phyloP scores from a whole-genome alignment of 2,113 vertebrate genomes.

The Ailurus styani region DNA sequence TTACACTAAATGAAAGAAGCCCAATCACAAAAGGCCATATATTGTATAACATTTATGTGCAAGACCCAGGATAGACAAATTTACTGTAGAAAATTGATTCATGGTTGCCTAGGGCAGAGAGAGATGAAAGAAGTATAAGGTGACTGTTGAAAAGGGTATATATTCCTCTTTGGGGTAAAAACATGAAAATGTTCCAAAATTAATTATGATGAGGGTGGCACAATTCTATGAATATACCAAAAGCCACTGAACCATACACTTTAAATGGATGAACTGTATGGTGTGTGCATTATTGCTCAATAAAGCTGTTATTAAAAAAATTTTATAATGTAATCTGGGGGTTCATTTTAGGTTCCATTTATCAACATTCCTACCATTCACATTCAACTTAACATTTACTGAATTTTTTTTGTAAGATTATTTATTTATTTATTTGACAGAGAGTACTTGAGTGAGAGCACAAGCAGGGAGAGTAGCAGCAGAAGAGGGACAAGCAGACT shows the following conservation, averaged over 20 bases:
- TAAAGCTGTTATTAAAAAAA: background rate
- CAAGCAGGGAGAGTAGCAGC: background rate
- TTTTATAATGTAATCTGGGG: background rate
- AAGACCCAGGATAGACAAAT: background rate
- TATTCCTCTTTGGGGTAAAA: background rate
- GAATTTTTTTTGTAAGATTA: background rate
- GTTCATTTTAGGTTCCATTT: background rate
- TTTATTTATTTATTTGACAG: background rate
- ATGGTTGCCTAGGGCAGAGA: background rate
- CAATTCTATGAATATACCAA: background rate
- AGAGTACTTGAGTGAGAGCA: background rate
- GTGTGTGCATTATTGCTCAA: background rate
- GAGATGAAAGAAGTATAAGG: background rate
- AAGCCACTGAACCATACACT: background rate
- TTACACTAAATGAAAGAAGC: background rate
- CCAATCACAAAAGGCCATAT: background rate
- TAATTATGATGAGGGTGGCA: background rate
- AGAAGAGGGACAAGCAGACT: background rate
- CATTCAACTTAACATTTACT: constrained; percentile 16
- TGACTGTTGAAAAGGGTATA: background rate
- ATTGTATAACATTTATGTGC: background rate
- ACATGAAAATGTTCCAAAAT: background rate
- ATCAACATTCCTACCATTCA: background rate
- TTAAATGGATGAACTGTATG: background rate
- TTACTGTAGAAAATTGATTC: background rate